Evolutionary conservation across 2,888 invertebrate genomes (phyloP).

Genomic region (Encarsia formosa): DNA sequence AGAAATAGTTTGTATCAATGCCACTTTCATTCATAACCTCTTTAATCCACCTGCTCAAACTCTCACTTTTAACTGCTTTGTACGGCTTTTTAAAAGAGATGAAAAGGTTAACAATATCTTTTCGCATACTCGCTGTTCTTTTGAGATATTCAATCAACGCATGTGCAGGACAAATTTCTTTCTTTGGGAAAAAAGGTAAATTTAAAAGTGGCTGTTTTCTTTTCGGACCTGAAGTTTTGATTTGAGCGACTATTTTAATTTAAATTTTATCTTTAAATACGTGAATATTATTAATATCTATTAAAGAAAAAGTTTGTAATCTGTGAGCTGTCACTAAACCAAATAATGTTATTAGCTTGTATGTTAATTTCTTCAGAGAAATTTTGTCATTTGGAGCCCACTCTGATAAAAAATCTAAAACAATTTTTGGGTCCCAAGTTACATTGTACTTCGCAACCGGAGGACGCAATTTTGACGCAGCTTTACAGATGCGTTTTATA

Average conservation of each 20-base stretch:
- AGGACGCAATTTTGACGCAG: slow-evolving; percentile 14
- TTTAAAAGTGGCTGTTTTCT: slow-evolving; percentile 10
- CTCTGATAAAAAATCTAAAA: slow-evolving; percentile 10
- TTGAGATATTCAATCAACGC: slow-evolving; percentile 3
- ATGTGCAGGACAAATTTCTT: slow-evolving; percentile 19
- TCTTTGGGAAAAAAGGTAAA: slow-evolving; percentile 22
- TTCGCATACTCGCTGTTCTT: neutral
- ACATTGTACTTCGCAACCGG: slow-evolving; percentile 17
- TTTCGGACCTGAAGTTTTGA: slow-evolving; percentile 24
- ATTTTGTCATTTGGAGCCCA: slow-evolving; percentile 18
- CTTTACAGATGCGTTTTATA: slow-evolving; percentile 14
- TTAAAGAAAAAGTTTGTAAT: slow-evolving; percentile 17
- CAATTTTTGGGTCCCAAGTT: slow-evolving; percentile 23
- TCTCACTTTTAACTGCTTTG: slow-evolving; percentile 10
- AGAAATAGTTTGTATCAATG: slow-evolving; percentile 12
- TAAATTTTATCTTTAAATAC: neutral
- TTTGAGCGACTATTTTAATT: slow-evolving; percentile 17
- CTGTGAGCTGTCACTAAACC: slow-evolving; percentile 24
- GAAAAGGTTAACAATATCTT: neutral
- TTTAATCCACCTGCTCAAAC: slow-evolving; percentile 18
- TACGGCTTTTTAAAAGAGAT: slow-evolving; percentile 4
- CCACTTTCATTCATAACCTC: slow-evolving; percentile 7
- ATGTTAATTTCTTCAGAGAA: slow-evolving; percentile 12
- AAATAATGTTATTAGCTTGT: slow-evolving; percentile 21
- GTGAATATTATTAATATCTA: neutral